Evolutionary conservation across 2,113 vertebrate genomes (phyloP), one percentile per base, ranked within the genome.

Genomic region (Caloenas nicobarica): DNA sequence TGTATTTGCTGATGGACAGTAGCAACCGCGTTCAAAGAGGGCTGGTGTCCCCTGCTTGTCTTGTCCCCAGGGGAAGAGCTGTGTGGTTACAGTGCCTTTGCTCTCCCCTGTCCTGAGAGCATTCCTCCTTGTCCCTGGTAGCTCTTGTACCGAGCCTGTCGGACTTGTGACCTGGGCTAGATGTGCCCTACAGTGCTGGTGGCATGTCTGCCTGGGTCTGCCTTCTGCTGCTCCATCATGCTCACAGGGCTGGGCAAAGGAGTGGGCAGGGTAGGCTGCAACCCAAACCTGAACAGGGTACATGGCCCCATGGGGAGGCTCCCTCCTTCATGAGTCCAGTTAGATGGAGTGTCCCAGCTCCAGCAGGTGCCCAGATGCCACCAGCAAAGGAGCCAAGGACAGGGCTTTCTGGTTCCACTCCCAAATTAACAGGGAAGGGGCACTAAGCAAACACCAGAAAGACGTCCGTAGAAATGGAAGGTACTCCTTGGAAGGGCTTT

Each of bases 221-320:
- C 16, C 62, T 71, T 77, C 21, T 10, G 8, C n/a, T 33, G 44
- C 7, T 72, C 24, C 10, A 3, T 40, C 46, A 11, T 13, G 15
- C 22, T 53, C 1, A 0, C 12, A 34, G 28, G 3, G 0, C 38
- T 53, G 15, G 56, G 56, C 81, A 64, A 51, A 34, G 8, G 13
- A 54, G 12, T 6, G 9, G 38, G 9, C 3, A 24, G 42, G 14
- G 13, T 2, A n/a, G 12, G 31, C 70, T 85, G 38, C 26, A 91
- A 42, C 57, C 57, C 53, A 65, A 5, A 61, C 10, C 66, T 61
- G n/a, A 5, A 31, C 11, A 40, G 17, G 42, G 8, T 21, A 61
- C 51, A 38, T 0, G 0, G 38, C 3, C 25, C 54, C 2, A 0
- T 10, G 16, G 23, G 13, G n/a, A 72, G 7, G 4, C 7, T 69